Evolutionary conservation across 2,113 vertebrate species (phyloP).

Genomic region (Amblyopsis rosae): DNA sequence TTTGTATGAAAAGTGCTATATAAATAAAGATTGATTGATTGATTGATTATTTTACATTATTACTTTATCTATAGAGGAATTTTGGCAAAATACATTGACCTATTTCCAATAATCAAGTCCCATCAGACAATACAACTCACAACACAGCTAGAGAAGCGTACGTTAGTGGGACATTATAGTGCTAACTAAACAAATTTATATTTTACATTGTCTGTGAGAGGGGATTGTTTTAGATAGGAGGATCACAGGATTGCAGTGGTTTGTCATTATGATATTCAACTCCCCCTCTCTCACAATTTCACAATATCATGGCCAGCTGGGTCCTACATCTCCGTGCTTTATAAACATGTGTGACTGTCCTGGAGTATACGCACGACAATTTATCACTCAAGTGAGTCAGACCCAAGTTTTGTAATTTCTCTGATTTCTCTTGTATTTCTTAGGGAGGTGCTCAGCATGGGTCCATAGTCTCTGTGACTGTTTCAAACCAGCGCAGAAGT

Average conservation of each 20-base stretch:
- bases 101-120: too few relatives aligned
- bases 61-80: too few relatives aligned
- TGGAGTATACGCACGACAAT: constrained; percentile 40
- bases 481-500: constrained; percentile 2
- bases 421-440: constrained; percentile 36
- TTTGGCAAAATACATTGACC: too few relatives aligned
- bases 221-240: too few relatives aligned
- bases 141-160: too few relatives aligned
- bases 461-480: constrained; percentile 43
- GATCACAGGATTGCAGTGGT: constrained; percentile 26
- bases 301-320: constrained; percentile 68
- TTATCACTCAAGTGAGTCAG: constrained; percentile 54
- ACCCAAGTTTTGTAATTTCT: constrained; percentile 46
- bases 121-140: too few relatives aligned
- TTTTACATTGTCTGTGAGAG: too few relatives aligned
- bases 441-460: constrained; percentile 32
- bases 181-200: too few relatives aligned
- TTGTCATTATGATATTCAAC: constrained; percentile 29
- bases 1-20: too few relatives aligned
- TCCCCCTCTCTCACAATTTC: constrained; percentile 40
- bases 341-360: constrained; percentile 66
- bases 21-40: too few relatives aligned
- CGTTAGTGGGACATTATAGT: constrained; percentile 29
- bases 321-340: constrained; percentile 60
- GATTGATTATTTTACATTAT: too few relatives aligned